Base-by-base conservation (phyloP, 1,140 invertebrate species). In the Aphis craccivora region DNA sequence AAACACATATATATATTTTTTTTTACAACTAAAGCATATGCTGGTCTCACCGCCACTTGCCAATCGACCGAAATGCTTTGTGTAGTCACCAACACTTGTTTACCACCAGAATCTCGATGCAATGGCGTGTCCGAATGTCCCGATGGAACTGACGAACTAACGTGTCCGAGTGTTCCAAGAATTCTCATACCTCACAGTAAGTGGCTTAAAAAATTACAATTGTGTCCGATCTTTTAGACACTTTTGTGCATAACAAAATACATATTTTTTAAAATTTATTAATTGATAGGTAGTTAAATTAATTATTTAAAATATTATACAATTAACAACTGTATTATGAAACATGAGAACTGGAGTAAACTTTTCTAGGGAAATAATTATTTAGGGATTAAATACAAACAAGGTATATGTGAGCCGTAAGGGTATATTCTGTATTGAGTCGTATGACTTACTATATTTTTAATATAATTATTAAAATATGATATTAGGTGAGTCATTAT, bases 61-160 rank as follows among this genome's bases (percentile, higher is more conserved):
- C 35, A 48, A 53, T 83, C 88, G 23, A 53, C 91, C 30, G 93
- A 94, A 53, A 93, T 37, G 48, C 37, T 95, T 93, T 97, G 96
- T 95, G 95, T 97, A 67, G 95, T 95, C 76, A 94, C 95, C 94
- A 95, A 95, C 89, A 95, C 95, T 35, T 95, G 91, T 93, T 84
- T 93, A 43, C 91, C 91, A 40, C 81, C 76, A n/a, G 81, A 93
- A 84, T 53, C 81, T 95, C 95, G 95, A 94, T 98, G 98, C 95
- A 97, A 98, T 95, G 96, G 96, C 93, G 95, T 95, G 91, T 94
- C 95, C 67, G 97, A 98, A 95, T 98, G 98, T 95, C 95, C 96
- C 67, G 96, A 97, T 95, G 96, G 96, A 83, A 97, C 97, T 95
- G 98, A 98, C 95, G 98, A 98, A 95, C 95, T 97, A 95, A 97